A percentile compares a stretch with the other conserved stretches of the same genome.
phyloP scores from a whole-genome alignment of 2,113 vertebrate species.

The Oncorhynchus kisutch region DNA sequence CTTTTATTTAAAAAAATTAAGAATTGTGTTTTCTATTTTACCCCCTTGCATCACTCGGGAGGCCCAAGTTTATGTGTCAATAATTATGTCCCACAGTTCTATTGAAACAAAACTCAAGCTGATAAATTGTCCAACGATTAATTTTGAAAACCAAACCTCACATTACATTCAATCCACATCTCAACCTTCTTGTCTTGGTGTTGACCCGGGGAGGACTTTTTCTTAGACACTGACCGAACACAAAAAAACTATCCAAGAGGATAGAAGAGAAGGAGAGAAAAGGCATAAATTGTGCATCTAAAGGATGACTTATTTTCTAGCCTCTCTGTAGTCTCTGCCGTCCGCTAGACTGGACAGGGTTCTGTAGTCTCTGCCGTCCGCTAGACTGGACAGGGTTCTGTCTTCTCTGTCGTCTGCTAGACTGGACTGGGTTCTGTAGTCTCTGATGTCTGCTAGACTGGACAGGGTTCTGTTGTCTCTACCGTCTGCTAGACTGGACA shows the following conservation, averaged over 20 bases:
- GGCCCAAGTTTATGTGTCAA: background rate
- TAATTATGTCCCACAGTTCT: background rate
- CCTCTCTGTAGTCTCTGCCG: conserved; percentile 14
- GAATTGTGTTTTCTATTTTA: too few species aligned
- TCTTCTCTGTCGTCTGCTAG: too few species aligned
- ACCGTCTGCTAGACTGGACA: too few species aligned
- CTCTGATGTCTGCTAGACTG: too few species aligned
- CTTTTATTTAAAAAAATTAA: too few species aligned
- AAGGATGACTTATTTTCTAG: conserved; percentile 78
- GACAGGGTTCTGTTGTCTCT: too few species aligned
- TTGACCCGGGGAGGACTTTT: conserved; percentile 66
- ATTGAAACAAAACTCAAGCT: background rate
- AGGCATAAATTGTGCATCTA: conserved; percentile 78
- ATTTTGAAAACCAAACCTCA: conserved; percentile 44
- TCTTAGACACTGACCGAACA: conserved; percentile 56
- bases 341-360: too few species aligned
- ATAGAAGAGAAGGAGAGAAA: conserved; percentile 48
- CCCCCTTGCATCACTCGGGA: too few species aligned
- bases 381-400: too few species aligned
- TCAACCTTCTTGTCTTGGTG: conserved; percentile 57
- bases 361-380: too few species aligned
- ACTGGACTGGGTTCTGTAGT: too few species aligned
- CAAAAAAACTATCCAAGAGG: conserved; percentile 70
- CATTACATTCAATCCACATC: conserved; percentile 47
- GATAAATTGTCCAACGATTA: conserved; percentile 40